Evolutionary conservation across 2,888 invertebrate species (phyloP), one percentile per base, ranked within the genome.

Genomic region (Leucophenga maculata): DNA sequence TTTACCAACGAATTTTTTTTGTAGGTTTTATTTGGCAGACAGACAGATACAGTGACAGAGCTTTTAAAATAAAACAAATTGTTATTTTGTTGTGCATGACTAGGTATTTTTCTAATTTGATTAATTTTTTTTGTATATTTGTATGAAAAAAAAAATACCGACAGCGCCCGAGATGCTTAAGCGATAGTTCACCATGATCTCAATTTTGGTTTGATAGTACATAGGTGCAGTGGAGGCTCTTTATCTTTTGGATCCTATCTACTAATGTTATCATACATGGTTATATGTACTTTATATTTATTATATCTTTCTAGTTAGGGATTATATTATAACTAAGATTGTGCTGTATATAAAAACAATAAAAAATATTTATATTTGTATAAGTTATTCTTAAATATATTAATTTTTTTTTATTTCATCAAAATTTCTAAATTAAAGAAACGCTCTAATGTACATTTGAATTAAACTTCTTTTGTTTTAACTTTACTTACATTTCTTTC

Each of bases 1-100:
- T 74, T 74, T 72, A 70, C 65, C 55, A 74, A 72, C 75, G 79
- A 74, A 79, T 81, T 75, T 54, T 74, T 78, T 76, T 69, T 13
- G 1, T 13, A 16, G 16, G 13, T 46, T 39, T 67, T 18, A 44
- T 20, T 26, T 26, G 26, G 26, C 16, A 6, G 14, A 2, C 64
- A 71, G 65, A 72, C 62, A 44, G 39, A 26, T 13, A 52, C 55
- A n/a, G n/a, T 67, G 62, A 70, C 48, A 67, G 46, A 50, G 69
- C 46, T 31, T 62, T 70, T 57, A n/a, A 69, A 52, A 64, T 54
- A 14, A 16, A 54, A 32, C 8, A 14, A 39, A 64, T 32, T 59
- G 48, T 50, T 2, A 22, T 1, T n/a, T 39, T 18, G 6, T 18
- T 14, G 26, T 50, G 44, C 22, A 16, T 72, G 16, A 55, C 16